Conservation (phyloP, 2,113 vertebrate genomes). For the Sialia sialis region DNA sequence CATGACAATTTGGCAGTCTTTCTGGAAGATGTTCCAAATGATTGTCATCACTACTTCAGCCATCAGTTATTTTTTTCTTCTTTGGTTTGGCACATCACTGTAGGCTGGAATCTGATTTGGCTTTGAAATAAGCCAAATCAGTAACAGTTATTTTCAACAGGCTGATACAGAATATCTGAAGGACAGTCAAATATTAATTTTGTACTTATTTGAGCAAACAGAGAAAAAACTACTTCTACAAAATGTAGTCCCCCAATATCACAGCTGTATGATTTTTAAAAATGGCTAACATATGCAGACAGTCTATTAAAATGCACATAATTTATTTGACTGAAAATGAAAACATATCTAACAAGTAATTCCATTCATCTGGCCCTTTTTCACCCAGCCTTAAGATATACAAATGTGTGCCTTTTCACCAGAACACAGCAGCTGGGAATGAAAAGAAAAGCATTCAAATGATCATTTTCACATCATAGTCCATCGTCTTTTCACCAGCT, state of each 20-base stretch:
- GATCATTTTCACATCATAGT: slow-evolving; percentile 89
- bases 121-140: slow-evolving; percentile 9
- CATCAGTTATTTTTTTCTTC: slow-evolving; percentile 11
- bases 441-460: slow-evolving; percentile 87
- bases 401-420: slow-evolving; percentile 86
- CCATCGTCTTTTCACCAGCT: slow-evolving; percentile 82
- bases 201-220: slow-evolving; percentile 27
- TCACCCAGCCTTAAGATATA: slow-evolving; percentile 77
- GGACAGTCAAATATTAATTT: slow-evolving; percentile 37
- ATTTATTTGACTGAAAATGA: slow-evolving; percentile 69
- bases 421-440: slow-evolving; percentile 91
- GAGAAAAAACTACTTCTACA: neutral
- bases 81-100: neutral
- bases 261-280: slow-evolving; percentile 38
- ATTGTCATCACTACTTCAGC: slow-evolving; percentile 34
- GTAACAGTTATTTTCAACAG: neutral
- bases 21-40: slow-evolving; percentile 22
- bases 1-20: slow-evolving; percentile 23
- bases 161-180: neutral
- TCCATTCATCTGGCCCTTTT: slow-evolving; percentile 77
- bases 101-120: neutral
- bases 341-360: slow-evolving; percentile 78
- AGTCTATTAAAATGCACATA: slow-evolving; percentile 81
- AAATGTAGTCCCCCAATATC: slow-evolving; percentile 5
- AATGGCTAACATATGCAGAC: slow-evolving; percentile 66